These are phyloP conservation scores for Denticeps clupeoides DNA, from an alignment of 2,797 vertebrate species.

Conservation along the genomic window DNA sequence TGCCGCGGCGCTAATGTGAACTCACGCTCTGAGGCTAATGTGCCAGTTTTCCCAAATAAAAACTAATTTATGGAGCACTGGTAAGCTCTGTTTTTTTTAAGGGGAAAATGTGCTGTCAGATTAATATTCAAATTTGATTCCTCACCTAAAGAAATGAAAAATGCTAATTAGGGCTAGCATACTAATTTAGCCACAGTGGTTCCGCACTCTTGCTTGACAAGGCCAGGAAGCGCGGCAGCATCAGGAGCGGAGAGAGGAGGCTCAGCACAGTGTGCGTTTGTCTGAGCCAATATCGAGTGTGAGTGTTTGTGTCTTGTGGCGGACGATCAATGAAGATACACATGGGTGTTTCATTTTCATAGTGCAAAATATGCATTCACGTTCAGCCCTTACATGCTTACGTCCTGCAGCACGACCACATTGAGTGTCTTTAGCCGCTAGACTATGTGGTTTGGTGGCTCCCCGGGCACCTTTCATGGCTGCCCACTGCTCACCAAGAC, in stretches of 20 bases:
- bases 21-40: constrained; percentile 33
- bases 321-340: too few species aligned
- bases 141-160: constrained; percentile 40
- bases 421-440: too few species aligned
- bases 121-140: constrained; percentile 39
- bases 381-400: too few species aligned
- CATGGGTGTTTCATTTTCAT: too few species aligned
- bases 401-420: too few species aligned
- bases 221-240: constrained; percentile 11
- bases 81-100: constrained; percentile 26
- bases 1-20: constrained; percentile 22
- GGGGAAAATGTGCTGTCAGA: constrained; percentile 31
- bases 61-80: constrained; percentile 36
- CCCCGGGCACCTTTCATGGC: too few species aligned
- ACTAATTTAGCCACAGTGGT: constrained; percentile 27
- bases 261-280: constrained; percentile 5
- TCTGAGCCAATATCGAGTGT: too few species aligned
- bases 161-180: constrained; percentile 31
- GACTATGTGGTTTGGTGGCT: too few species aligned
- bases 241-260: not conserved
- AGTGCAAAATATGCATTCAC: too few species aligned
- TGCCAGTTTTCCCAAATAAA: constrained; percentile 29
- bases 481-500: too few species aligned
- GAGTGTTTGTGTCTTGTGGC: too few species aligned
- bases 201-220: constrained; percentile 20